phyloP scores from a whole-genome alignment of 2,113 vertebrate species.

The Leptocoma aspasia region DNA sequence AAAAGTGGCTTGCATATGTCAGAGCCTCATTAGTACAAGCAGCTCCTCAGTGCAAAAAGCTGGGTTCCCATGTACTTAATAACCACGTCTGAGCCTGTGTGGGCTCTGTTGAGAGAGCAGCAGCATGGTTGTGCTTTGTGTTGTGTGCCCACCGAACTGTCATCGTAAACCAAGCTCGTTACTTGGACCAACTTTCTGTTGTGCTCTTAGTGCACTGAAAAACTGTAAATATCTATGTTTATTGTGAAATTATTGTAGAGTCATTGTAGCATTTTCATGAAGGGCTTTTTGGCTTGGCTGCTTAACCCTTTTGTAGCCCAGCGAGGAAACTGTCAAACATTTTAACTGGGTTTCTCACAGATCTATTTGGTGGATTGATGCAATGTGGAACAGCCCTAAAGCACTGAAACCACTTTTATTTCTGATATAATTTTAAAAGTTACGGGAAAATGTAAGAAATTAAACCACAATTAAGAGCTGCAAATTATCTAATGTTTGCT shows the following conservation, averaged over 20 bases:
- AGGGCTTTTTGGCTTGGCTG: background rate
- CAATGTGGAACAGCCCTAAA: background rate
- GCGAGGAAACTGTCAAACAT: background rate
- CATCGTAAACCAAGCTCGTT: background rate
- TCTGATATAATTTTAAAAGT: background rate
- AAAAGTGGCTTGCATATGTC: background rate
- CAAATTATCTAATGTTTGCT: constrained; percentile 1
- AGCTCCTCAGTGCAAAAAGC: background rate
- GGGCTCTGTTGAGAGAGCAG: background rate
- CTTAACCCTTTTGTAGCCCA: background rate
- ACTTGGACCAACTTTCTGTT: background rate
- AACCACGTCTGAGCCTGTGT: background rate
- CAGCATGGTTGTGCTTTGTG: background rate
- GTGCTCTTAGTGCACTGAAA: background rate
- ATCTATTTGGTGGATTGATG: background rate
- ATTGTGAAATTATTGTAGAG: background rate
- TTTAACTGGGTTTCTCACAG: background rate
- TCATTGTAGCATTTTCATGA: background rate
- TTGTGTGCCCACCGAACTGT: background rate
- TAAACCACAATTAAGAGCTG: background rate
- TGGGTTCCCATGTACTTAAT: background rate
- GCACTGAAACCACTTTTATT: background rate
- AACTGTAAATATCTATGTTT: background rate
- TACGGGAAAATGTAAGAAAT: background rate
- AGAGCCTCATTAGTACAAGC: background rate